Percentiles rank a stretch among this genome's conserved stretches.
Conservation (phyloP, 2,888 invertebrate genomes). For the Nephrotoma appendiculata region DNA sequence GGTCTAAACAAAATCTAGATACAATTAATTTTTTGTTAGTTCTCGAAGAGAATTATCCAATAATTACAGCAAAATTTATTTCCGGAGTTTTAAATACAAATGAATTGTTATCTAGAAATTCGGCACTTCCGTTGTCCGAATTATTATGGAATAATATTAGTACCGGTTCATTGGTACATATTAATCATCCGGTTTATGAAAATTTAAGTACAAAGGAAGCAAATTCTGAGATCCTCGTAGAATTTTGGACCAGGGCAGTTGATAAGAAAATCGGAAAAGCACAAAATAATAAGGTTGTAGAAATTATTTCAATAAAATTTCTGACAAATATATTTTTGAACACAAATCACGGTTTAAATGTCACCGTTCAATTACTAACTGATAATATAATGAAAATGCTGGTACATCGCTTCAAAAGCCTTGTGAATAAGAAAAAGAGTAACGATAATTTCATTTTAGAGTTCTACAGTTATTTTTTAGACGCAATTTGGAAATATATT, state of each 20-base stretch:
- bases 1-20: conserved; percentile 49
- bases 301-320: conserved; percentile 44
- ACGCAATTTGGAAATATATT: conserved; percentile 39
- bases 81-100: background rate
- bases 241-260: conserved; percentile 43
- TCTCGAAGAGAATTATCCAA: conserved; percentile 33
- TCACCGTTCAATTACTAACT: conserved; percentile 42
- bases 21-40: conserved; percentile 44
- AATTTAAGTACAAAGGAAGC: conserved; percentile 40
- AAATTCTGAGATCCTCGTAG: conserved; percentile 34
- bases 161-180: conserved; percentile 14
- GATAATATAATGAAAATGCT: conserved; percentile 49
- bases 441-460: conserved; percentile 42
- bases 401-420: conserved; percentile 44
- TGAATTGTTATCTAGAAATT: background rate
- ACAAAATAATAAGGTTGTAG: conserved; percentile 42
- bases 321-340: conserved; percentile 40
- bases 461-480: conserved; percentile 28
- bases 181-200: conserved; percentile 46
- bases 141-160: background rate
- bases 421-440: conserved; percentile 33
- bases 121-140: background rate
- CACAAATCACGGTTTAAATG: conserved; percentile 32
- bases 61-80: conserved; percentile 15
- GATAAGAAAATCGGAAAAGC: conserved; percentile 23